phyloP scores from a whole-genome alignment of 2,113 vertebrate genomes.

The Sinocyclocheilus rhinocerous region DNA sequence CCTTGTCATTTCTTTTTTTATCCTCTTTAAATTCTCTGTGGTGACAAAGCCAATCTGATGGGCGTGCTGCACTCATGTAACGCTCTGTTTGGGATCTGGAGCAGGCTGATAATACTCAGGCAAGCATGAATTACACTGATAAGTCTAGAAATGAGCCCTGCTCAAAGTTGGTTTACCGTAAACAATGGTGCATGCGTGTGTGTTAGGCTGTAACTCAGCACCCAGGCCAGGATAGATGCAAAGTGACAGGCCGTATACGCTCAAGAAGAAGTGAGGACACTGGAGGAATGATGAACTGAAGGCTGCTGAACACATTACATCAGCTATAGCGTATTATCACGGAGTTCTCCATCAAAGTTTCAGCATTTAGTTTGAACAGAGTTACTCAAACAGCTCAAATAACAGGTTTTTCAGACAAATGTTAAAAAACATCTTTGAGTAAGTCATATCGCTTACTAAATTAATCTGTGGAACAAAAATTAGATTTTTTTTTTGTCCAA shows the following conservation, averaged over 20 bases:
- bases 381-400: background rate
- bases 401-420: no score
- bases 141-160: slow-evolving; percentile 46
- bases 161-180: slow-evolving; percentile 28
- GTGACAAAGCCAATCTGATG: slow-evolving; percentile 70
- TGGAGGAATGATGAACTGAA: background rate
- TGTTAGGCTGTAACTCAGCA: slow-evolving; percentile 6
- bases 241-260: background rate
- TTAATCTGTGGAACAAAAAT: background rate
- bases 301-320: background rate
- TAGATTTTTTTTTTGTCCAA: background rate
- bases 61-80: slow-evolving; percentile 62
- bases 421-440: background rate
- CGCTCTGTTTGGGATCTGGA: slow-evolving; percentile 68
- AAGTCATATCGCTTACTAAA: background rate
- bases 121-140: slow-evolving; percentile 65
- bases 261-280: background rate
- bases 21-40: slow-evolving; percentile 67
- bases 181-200: slow-evolving; percentile 35
- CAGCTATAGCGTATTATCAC: background rate
- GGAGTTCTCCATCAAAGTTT: background rate
- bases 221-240: background rate
- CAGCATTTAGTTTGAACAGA: background rate
- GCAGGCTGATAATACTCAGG: slow-evolving; percentile 70
- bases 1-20: slow-evolving; percentile 50